These are phyloP conservation scores for Drosophila repletoides DNA, from an alignment of 1,140 invertebrate species.

Conservation along the genomic window DNA sequence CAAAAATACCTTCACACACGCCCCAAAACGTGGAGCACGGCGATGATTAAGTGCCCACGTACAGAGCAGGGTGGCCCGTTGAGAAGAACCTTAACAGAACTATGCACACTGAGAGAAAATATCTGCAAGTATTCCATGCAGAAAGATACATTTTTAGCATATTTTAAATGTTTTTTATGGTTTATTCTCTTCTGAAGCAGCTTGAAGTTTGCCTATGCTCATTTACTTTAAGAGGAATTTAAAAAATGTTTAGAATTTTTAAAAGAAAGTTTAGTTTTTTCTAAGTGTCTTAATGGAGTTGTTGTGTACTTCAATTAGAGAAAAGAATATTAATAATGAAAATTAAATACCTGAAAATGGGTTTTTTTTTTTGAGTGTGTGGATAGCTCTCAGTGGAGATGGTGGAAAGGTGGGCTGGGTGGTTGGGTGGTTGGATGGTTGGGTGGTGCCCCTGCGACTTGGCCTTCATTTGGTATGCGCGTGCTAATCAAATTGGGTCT, in stretches of 20 bases:
- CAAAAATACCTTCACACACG: conserved; percentile 34
- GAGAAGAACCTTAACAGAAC: conserved; percentile 1
- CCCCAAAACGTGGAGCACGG: conserved; percentile 9
- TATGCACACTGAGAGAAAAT: not conserved
- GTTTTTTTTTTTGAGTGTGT: not conserved
- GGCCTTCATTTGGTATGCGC: conserved; percentile 67
- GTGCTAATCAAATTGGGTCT: conserved; percentile 78
- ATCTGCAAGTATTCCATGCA: too few relatives aligned
- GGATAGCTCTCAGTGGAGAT: not conserved
- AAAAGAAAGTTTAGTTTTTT: too few relatives aligned
- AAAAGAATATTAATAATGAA: too few relatives aligned
- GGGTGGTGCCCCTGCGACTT: conserved; percentile 14
- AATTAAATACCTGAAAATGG: too few relatives aligned
- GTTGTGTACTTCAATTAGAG: too few relatives aligned
- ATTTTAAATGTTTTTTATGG: too few relatives aligned
- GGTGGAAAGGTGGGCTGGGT: not conserved
- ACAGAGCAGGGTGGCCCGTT: conserved; percentile 6
- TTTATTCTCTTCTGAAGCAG: too few relatives aligned
- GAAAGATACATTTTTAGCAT: too few relatives aligned
- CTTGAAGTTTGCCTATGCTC: too few relatives aligned
- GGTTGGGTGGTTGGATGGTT: not conserved
- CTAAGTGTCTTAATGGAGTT: too few relatives aligned
- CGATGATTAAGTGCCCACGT: conserved; percentile 74
- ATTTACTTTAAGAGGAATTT: too few relatives aligned
- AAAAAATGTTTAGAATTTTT: too few relatives aligned